Base-by-base conservation (phyloP, 2,797 vertebrate genomes). In the Neopelma chrysocephalum region DNA sequence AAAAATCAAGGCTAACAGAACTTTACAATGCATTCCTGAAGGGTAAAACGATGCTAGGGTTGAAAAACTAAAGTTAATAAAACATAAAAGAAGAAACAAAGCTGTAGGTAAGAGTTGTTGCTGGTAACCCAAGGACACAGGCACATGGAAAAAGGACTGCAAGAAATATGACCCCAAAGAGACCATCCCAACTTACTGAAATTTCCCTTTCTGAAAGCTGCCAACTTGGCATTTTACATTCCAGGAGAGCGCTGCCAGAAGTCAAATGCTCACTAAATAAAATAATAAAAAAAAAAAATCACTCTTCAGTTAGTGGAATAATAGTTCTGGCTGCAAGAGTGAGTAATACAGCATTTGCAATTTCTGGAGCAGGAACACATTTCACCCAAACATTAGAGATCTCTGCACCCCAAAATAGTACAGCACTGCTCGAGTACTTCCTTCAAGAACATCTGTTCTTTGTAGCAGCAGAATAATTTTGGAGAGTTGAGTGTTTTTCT, bases 201-300 rank as follows among this genome's bases (percentile, higher is more conserved):
- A 92, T 96, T 95, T 96, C 93, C 81, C 51, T 90, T 87, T 66
- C 88, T 93, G 68, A 78, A 80, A 80, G 83, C 83, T 85, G 94
- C 94, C 94, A 94, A 83, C 82, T 95, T 97, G 94, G 43, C 88
- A 87, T 96, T 96, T 96, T 78, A 40, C 42, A 65, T 93, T 97
- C 57, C 90, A 78, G 68, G 57, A 71, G 45, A 82, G 20, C 0
- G 0, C 78, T 92, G 95, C 96, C 96, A 96, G 43, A 94, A 96
- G 68, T 95, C 78, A 81, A 82, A 95, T 73, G 43, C 45, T 78
- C 64, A 58, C 25, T 70, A 36, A 87, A 94, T 72, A 86, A 72
- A 36, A 79, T 51, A 78, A 65, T 66, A 17, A 27, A 84, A 53
- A 31, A 51, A 53, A 31, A 66, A 86, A 53, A 38, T 93, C 62